Evolutionary conservation across 2,888 invertebrate genomes (phyloP).

Genomic region (Meiosimyza decipiens): DNA sequence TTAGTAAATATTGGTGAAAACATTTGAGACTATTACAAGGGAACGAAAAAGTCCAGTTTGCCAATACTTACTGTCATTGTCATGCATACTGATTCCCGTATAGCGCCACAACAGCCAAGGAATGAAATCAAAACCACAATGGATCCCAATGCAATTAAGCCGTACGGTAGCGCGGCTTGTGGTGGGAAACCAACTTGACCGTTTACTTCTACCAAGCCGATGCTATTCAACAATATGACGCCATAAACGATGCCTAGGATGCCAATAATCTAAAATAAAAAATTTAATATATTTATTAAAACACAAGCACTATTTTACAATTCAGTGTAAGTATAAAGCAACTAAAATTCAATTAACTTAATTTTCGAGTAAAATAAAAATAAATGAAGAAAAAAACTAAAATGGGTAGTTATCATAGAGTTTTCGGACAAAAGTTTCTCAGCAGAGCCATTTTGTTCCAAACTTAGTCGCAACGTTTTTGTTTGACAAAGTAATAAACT

Average conservation of each 20-base stretch:
- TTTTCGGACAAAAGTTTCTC: too few relatives aligned
- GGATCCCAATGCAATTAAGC: slow-evolving; percentile 76
- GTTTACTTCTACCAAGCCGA: slow-evolving; percentile 65
- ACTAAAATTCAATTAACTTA: neutral
- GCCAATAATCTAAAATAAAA: slow-evolving; percentile 74
- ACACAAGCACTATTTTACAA: neutral
- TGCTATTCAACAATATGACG: slow-evolving; percentile 73
- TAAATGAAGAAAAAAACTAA: neutral
- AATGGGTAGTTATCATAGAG: too few relatives aligned
- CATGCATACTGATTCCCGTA: slow-evolving; percentile 90
- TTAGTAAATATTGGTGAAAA: too few relatives aligned
- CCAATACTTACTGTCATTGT: slow-evolving; percentile 72
- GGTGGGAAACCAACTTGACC: slow-evolving; percentile 68
- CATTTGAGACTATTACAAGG: neutral
- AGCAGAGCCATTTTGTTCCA: too few relatives aligned
- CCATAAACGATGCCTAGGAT: slow-evolving; percentile 76
- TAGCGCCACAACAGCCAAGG: slow-evolving; percentile 91
- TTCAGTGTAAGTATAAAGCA: neutral
- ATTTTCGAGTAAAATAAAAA: neutral
- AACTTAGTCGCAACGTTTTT: too few relatives aligned
- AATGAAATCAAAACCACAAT: slow-evolving; percentile 84
- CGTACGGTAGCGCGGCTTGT: slow-evolving; percentile 71
- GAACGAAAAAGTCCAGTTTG: slow-evolving; percentile 52
- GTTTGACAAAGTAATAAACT: too few relatives aligned
- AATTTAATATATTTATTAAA: slow-evolving; percentile 5